A percentile compares a stretch with the other conserved stretches of the same genome.
These are phyloP conservation scores for Oikopleura dioica DNA, from an alignment of 23 tunicate species.

Conservation along the genomic window DNA sequence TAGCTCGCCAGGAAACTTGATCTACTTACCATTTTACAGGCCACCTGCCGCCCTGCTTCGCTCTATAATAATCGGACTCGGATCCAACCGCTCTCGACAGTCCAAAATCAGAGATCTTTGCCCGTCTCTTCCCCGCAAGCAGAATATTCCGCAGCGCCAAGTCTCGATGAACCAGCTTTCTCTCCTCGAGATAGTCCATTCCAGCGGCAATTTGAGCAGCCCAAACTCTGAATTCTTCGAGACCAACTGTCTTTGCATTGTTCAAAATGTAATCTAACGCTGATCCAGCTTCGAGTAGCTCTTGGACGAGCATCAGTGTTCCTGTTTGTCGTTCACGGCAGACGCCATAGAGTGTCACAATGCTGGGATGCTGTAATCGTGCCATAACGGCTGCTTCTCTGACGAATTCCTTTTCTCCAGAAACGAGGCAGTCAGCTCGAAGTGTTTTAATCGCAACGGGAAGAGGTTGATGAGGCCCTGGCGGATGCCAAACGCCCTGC, in stretches of 20 bases:
- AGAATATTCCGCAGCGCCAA: conserved; percentile 81
- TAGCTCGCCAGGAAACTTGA: background rate
- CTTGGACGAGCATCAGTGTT: conserved; percentile 40
- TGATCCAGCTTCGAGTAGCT: conserved; percentile 76
- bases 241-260: conserved; percentile 32
- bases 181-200: conserved; percentile 84
- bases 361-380: conserved; percentile 61
- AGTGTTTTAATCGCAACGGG: conserved; percentile 89
- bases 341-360: conserved; percentile 81
- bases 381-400: conserved; percentile 94
- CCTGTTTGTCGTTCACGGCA: conserved; percentile 27
- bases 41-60: conserved; percentile 95
- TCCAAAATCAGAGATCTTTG: conserved; percentile 93
- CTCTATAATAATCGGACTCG: conserved; percentile 78
- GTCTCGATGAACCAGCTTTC: conserved; percentile 93
- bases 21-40: conserved; percentile 88
- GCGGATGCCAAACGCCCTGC: conserved; percentile 70
- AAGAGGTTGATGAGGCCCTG: conserved; percentile 23
- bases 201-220: conserved; percentile 99
- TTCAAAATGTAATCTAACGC: conserved; percentile 79
- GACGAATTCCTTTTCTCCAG: conserved; percentile 73
- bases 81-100: conserved; percentile 85
- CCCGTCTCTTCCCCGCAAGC: conserved; percentile 46
- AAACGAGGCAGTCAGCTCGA: conserved; percentile 62
- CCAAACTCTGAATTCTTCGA: conserved; percentile 72